Evolutionary conservation across 2,113 vertebrate species (phyloP).

Genomic region (Glaucomys volans): DNA sequence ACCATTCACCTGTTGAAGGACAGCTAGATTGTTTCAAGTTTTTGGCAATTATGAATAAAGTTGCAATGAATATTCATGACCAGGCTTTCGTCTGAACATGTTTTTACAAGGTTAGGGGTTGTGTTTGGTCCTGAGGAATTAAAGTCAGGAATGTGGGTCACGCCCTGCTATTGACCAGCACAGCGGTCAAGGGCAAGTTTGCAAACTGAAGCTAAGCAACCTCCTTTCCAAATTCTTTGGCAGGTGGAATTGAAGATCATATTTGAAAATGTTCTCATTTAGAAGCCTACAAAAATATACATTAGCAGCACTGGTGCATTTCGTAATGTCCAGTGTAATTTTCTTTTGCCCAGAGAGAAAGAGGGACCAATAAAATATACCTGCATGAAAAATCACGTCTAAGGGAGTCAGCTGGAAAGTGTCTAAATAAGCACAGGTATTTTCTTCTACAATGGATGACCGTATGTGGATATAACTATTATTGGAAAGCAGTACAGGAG

Average conservation of each 20-base stretch:
- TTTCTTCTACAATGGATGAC: neutral
- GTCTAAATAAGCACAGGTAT: neutral
- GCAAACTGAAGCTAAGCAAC: neutral
- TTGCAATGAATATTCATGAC: neutral
- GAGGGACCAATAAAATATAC: neutral
- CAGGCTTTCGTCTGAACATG: neutral
- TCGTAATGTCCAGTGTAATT: neutral
- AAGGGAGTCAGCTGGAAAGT: neutral
- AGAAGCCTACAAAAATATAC: neutral
- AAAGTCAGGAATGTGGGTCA: neutral
- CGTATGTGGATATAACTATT: fast-evolving
- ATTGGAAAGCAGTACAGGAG: neutral
- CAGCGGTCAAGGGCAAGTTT: neutral
- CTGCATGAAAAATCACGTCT: neutral
- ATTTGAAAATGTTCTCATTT: neutral
- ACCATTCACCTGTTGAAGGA: neutral
- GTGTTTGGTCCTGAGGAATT: neutral
- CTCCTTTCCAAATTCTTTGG: neutral
- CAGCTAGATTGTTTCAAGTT: neutral
- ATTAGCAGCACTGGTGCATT: neutral
- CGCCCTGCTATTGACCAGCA: neutral
- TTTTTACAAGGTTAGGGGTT: neutral
- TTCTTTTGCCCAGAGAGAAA: neutral
- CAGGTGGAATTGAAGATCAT: neutral
- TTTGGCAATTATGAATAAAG: neutral